Conservation (phyloP, 1,140 invertebrate species). For the Pygmarrhopalites habei region DNA sequence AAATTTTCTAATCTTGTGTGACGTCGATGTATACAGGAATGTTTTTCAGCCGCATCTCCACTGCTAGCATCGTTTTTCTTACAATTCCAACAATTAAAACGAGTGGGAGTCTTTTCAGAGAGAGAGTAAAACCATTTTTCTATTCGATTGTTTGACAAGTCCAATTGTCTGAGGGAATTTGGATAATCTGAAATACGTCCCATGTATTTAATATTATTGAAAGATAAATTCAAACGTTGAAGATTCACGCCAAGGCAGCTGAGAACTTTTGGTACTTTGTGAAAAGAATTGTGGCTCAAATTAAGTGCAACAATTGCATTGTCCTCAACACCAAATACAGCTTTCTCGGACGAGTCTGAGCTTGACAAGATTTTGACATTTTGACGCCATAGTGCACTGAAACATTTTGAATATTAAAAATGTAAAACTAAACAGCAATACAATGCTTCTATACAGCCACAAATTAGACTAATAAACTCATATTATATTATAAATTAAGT, state of each 20-base stretch:
- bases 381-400: conserved; percentile 26
- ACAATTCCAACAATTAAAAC: conserved; percentile 20
- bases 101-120: conserved; percentile 10
- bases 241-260: conserved; percentile 80
- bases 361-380: conserved; percentile 32
- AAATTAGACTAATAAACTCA: too few relatives aligned
- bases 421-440: too few relatives aligned
- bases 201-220: conserved; percentile 65
- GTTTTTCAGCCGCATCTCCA: neutral
- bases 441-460: too few relatives aligned
- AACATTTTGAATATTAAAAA: too few relatives aligned
- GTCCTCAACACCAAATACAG: conserved; percentile 23
- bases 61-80: too few relatives aligned
- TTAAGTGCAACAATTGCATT: conserved; percentile 68
- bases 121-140: conserved; percentile 54
- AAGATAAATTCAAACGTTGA: conserved; percentile 79
- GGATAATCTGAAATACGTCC: conserved; percentile 86
- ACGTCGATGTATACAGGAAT: conserved; percentile 64
- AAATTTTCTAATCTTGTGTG: conserved; percentile 73
- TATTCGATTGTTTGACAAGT: conserved; percentile 88
- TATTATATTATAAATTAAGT: too few relatives aligned
- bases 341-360: conserved; percentile 17
- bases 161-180: conserved; percentile 76
- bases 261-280: conserved; percentile 72
- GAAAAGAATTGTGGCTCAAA: conserved; percentile 84